Conservation (phyloP, 2,797 vertebrate genomes). For the Coregonus ussuriensis region DNA sequence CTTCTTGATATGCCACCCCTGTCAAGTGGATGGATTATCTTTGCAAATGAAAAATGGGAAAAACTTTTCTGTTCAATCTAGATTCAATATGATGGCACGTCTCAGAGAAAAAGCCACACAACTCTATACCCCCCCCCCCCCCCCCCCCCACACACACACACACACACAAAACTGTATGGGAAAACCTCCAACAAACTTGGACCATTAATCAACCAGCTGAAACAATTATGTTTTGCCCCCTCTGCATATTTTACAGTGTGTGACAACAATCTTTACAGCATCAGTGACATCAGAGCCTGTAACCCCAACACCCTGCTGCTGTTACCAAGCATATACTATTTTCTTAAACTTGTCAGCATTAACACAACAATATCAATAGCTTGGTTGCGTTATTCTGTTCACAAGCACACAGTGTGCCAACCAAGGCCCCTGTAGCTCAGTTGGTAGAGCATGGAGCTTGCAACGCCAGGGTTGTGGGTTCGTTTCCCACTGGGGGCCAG, state of each 20-base stretch:
- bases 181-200: no score
- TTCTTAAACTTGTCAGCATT: conserved; percentile 3
- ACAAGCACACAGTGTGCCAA: background rate
- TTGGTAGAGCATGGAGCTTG: no score
- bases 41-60: no score
- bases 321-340: background rate
- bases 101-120: conserved; percentile 20
- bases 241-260: conserved; percentile 19
- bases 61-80: no score
- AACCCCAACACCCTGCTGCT: conserved; percentile 16
- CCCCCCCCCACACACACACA: no score
- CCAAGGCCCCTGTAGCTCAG: background rate
- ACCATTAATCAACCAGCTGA: conserved; percentile 26
- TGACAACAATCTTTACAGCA: conserved; percentile 1
- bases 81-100: conserved; percentile 11
- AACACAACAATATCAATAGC: background rate
- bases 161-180: no score
- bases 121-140: conserved; percentile 15
- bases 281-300: background rate
- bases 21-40: no score
- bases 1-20: no score
- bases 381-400: conserved; percentile 11
- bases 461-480: no score
- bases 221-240: background rate
- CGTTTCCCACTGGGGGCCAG: no score